Base-by-base conservation (phyloP, 2,888 invertebrate species). In the Loripinus fragilis region DNA sequence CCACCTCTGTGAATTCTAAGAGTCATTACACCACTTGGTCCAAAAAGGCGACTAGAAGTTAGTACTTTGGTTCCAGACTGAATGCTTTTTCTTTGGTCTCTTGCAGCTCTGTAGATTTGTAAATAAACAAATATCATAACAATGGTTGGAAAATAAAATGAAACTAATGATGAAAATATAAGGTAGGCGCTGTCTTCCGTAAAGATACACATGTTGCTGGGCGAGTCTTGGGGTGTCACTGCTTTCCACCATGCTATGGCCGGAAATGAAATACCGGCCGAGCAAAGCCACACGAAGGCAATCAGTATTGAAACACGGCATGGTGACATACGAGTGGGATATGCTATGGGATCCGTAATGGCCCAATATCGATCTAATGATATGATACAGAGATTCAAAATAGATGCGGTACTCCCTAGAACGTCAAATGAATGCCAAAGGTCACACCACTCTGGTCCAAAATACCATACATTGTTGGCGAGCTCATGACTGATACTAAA, bases 81-180 rank as follows among this genome's bases (percentile, higher is more conserved):
- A 45, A 99, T 95, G 72, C 98, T 98, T 83, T 97, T 95, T 73
- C 98, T 98, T 94, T 98, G 98, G 88, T 97, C 96, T 1, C 97
- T 96, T 5, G 99, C 99, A 2, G 98, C 98, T 64, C 97, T 95
- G 94, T 99, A 99, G 89, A 99, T 99, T 87, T 97, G 96, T 94
- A 97, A 98, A 94, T 99, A 99, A 5, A 99, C 99, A 94, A 99
- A 98, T 86, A 99, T 97, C 98, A 99, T 99, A 75, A 99, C 97
- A 93, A 98, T 96, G 38, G 99, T 95, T 38, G 99, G 99, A 88
- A 98, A 95, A 94, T 99, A 99, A 94, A 99, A 99, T 28, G 99
- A 99, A 91, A 99, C 98, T 84, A 98, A 97, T 66, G 99, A 99
- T 20, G 99, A 99, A 94, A 99, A 98, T 93, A 99, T 97, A 86